phyloP scores from a whole-genome alignment of 2,888 invertebrate species.

The Ellobium chinense region DNA sequence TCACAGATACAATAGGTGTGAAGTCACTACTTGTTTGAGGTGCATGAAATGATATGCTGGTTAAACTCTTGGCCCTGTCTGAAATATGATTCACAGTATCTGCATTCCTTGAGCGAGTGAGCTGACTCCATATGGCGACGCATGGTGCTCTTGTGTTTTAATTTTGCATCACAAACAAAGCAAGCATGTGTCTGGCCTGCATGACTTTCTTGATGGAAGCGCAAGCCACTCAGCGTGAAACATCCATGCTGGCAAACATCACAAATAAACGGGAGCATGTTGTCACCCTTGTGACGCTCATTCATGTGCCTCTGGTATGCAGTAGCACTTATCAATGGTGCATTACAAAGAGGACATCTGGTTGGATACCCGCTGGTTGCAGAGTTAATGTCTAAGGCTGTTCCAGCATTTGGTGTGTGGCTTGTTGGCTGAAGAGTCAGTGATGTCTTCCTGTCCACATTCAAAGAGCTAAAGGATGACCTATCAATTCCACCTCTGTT shows the following conservation, averaged over 20 bases:
- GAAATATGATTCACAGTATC: constrained; percentile 38
- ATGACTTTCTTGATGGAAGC: constrained; percentile 28
- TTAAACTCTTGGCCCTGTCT: constrained; percentile 39
- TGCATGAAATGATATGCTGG: constrained; percentile 37
- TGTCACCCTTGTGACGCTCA: constrained; percentile 28
- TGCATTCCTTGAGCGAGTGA: constrained; percentile 40
- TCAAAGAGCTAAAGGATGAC: neutral
- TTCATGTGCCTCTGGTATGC: constrained; percentile 42
- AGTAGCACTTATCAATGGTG: constrained; percentile 5
- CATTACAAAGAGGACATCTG: constrained; percentile 24
- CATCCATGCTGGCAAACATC: constrained; percentile 39
- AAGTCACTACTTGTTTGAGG: constrained; percentile 16
- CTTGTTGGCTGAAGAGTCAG: neutral
- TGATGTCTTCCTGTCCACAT: neutral
- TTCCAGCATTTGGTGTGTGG: neutral
- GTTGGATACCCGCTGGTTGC: constrained; percentile 8
- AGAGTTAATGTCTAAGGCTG: neutral
- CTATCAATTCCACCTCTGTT: constrained; percentile 7
- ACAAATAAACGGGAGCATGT: constrained; percentile 44
- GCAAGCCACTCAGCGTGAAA: constrained; percentile 32
- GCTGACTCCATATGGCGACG: constrained; percentile 38
- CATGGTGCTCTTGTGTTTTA: constrained; percentile 36
- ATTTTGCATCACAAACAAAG: constrained; percentile 31
- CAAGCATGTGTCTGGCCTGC: constrained; percentile 18
- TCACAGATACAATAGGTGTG: no score